Evolutionary conservation across 2,113 vertebrate genomes (phyloP).

Genomic region (Cisticola juncidis): DNA sequence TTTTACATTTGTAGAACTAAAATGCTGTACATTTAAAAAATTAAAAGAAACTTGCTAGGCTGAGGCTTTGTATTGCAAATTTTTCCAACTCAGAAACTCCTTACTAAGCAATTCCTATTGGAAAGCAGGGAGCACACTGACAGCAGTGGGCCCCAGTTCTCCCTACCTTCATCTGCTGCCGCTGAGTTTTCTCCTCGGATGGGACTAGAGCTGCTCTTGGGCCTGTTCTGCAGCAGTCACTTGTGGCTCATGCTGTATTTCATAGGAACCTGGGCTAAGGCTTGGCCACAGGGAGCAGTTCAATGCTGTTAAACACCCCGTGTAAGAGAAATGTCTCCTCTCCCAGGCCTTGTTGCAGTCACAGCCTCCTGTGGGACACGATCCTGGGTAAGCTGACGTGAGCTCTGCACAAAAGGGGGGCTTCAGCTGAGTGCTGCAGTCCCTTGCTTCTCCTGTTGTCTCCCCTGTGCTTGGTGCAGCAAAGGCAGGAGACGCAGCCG

Average conservation of each 20-base stretch:
- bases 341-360: background rate
- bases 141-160: background rate
- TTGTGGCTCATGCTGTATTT: background rate
- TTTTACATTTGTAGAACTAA: slow-evolving; percentile 67
- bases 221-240: background rate
- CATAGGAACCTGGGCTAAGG: background rate
- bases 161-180: background rate
- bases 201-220: background rate
- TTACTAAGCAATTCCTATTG: background rate
- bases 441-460: background rate
- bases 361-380: background rate
- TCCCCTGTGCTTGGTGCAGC: background rate
- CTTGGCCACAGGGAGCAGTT: background rate
- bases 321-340: background rate
- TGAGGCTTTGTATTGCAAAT: slow-evolving; percentile 66
- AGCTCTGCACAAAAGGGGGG: background rate
- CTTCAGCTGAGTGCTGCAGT: background rate
- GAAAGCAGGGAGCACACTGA: background rate
- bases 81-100: slow-evolving; percentile 28
- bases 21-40: slow-evolving; percentile 67
- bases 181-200: background rate
- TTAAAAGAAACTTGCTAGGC: slow-evolving; percentile 69
- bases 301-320: background rate
- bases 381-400: background rate
- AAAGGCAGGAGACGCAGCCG: background rate